Conservation (phyloP, 2,797 vertebrate species). For the Gobionotothen gibberifrons region DNA sequence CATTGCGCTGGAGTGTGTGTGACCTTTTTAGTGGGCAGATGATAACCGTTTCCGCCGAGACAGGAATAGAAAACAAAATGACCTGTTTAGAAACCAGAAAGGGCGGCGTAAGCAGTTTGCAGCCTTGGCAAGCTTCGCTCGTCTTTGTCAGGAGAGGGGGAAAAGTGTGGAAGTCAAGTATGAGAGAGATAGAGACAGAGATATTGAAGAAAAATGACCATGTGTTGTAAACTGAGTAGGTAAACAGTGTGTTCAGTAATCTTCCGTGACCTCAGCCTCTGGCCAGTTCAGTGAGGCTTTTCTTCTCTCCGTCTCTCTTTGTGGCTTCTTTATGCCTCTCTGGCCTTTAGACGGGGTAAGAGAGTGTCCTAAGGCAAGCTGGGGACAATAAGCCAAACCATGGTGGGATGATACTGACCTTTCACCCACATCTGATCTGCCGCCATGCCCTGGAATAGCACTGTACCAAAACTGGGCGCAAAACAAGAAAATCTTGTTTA, state of each 20-base stretch:
- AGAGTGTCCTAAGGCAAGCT: constrained; percentile 55
- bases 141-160: constrained; percentile 64
- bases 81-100: constrained; percentile 83
- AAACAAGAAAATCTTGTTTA: constrained; percentile 42
- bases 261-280: constrained; percentile 46
- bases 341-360: constrained; percentile 52
- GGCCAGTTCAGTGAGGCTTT: constrained; percentile 31
- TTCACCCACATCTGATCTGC: constrained; percentile 56
- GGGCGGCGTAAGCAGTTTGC: constrained; percentile 77
- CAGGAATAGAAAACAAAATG: constrained; percentile 86
- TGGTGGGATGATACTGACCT: constrained; percentile 60
- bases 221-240: constrained; percentile 40
- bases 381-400: constrained; percentile 57
- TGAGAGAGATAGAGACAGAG: constrained; percentile 41
- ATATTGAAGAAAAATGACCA: constrained; percentile 50
- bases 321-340: constrained; percentile 37
- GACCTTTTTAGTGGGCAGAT: constrained; percentile 83
- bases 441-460: constrained; percentile 33
- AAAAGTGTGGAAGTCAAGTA: constrained; percentile 47
- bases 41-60: constrained; percentile 80
- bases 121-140: constrained; percentile 65
- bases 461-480: constrained; percentile 36
- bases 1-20: constrained; percentile 63
- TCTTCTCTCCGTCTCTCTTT: constrained; percentile 16
- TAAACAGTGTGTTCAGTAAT: constrained; percentile 45